These are phyloP conservation scores for Calyptomena viridis DNA, from an alignment of 2,113 vertebrate genomes.

Conservation along the genomic window DNA sequence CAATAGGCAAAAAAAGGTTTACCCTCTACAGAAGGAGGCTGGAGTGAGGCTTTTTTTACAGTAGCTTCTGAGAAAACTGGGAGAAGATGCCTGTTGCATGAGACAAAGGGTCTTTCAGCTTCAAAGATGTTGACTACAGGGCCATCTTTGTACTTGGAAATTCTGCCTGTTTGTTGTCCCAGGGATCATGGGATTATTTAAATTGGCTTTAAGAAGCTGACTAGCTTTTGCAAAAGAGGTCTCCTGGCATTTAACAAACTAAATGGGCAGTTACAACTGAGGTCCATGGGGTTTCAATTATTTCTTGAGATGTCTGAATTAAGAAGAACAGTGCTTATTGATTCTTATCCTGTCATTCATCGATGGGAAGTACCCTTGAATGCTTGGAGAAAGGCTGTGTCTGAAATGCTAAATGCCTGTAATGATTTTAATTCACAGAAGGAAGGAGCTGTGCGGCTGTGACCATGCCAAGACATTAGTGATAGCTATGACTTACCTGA, in stretches of 20 bases:
- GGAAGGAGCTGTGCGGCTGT: neutral
- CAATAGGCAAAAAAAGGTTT: neutral
- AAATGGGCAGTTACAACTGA: neutral
- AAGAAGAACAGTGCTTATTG: neutral
- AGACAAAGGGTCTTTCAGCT: slow-evolving; percentile 22
- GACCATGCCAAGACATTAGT: neutral
- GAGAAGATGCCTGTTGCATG: neutral
- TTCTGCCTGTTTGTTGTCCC: neutral
- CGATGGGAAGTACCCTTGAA: neutral
- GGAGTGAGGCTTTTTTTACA: neutral
- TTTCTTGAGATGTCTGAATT: neutral
- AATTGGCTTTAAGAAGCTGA: neutral
- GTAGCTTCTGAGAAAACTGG: neutral
- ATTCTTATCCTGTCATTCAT: neutral
- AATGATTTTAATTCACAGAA: neutral
- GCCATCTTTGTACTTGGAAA: neutral
- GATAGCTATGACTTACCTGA: neutral
- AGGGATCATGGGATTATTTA: slow-evolving; percentile 26
- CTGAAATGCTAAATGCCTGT: neutral
- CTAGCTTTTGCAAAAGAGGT: neutral
- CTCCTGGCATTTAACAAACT: neutral
- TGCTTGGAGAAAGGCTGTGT: neutral
- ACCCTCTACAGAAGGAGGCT: neutral
- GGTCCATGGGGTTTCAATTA: neutral
- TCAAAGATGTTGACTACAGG: neutral